Evolutionary conservation across 2,888 invertebrate genomes (phyloP).

Genomic region (Agelastica alni): DNA sequence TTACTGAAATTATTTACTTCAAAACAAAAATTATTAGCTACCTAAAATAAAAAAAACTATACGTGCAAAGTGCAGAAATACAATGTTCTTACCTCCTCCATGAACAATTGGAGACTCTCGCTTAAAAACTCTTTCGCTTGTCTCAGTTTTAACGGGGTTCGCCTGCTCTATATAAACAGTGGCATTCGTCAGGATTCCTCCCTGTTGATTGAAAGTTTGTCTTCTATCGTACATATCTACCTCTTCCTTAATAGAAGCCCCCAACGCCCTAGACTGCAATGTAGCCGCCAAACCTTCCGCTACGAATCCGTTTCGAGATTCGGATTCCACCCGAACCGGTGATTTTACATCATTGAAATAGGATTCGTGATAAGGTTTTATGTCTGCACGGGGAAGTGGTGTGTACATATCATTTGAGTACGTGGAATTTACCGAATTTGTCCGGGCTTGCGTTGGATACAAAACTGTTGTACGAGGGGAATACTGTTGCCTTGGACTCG

Average conservation of each 20-base stretch:
- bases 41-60: not conserved
- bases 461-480: conserved; percentile 53
- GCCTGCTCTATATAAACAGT: conserved; percentile 42
- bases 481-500: conserved; percentile 48
- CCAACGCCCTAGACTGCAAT: conserved; percentile 76
- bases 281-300: conserved; percentile 79
- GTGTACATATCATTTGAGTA: conserved; percentile 57
- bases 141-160: conserved; percentile 46
- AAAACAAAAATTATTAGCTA: no score
- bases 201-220: conserved; percentile 35
- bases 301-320: conserved; percentile 51
- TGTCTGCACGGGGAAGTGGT: conserved; percentile 70
- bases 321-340: conserved; percentile 47
- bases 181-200: conserved; percentile 31
- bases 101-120: conserved; percentile 61
- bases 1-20: no score
- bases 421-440: conserved; percentile 37
- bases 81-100: conserved; percentile 36
- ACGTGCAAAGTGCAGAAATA: conserved; percentile 1
- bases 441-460: conserved; percentile 38
- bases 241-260: conserved; percentile 56
- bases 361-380: conserved; percentile 73
- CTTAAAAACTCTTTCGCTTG: conserved; percentile 52
- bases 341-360: conserved; percentile 68
- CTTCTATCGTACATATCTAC: conserved; percentile 39